These are phyloP conservation scores for Drosophila orena DNA, from an alignment of 1,140 invertebrate genomes.

Conservation along the genomic window DNA sequence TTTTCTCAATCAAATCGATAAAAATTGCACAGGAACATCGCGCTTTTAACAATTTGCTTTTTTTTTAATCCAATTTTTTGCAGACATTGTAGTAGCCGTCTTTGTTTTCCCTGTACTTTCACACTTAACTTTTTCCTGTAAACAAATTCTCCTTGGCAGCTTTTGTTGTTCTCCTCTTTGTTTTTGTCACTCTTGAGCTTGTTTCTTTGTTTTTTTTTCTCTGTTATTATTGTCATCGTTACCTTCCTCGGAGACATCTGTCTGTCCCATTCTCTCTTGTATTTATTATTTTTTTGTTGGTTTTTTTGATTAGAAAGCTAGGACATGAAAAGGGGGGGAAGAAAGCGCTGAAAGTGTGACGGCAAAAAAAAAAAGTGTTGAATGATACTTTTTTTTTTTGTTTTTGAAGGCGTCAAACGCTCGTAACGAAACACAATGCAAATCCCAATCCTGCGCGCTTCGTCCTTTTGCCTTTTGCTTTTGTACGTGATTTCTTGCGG, in stretches of 20 bases:
- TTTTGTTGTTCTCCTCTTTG: slow-evolving; percentile 32
- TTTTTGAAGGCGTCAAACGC: slow-evolving; percentile 37
- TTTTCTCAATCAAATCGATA: no score
- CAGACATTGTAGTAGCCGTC: background rate
- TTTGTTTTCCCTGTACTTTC: background rate
- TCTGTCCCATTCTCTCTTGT: slow-evolving; percentile 4
- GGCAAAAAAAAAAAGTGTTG: slow-evolving; percentile 22
- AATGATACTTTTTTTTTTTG: slow-evolving; percentile 31
- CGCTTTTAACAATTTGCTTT: background rate
- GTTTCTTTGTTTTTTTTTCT: slow-evolving; percentile 12
- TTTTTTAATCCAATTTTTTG: no score
- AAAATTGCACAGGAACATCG: no score
- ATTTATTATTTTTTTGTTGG: background rate
- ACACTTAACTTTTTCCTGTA: slow-evolving; percentile 4
- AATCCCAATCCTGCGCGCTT: slow-evolving; percentile 23
- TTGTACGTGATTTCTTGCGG: slow-evolving; percentile 36
- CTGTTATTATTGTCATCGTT: slow-evolving; percentile 18
- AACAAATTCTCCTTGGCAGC: slow-evolving; percentile 35
- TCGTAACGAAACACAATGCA: slow-evolving; percentile 41
- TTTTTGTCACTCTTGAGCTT: slow-evolving; percentile 61
- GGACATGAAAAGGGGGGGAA: background rate
- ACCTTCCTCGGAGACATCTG: slow-evolving; percentile 22
- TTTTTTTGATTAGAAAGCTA: slow-evolving; percentile 14
- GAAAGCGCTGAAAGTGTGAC: slow-evolving; percentile 11
- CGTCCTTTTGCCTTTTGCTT: slow-evolving; percentile 17